Evolutionary conservation across 2,797 vertebrate species (phyloP).

Genomic region (Valencia hispanica): DNA sequence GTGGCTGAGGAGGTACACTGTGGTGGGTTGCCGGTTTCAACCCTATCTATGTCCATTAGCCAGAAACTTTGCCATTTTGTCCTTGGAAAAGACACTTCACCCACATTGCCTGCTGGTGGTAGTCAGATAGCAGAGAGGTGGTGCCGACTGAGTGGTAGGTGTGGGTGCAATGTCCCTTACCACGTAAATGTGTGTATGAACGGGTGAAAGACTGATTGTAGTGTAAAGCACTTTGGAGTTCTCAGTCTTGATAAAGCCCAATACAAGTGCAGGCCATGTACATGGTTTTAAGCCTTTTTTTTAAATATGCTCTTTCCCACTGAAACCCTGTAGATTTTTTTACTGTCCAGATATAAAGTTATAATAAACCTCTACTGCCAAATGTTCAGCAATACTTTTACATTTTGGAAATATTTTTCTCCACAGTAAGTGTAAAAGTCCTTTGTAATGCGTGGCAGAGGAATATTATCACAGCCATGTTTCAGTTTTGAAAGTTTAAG

Average conservation of each 20-base stretch:
- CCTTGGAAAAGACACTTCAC: neutral
- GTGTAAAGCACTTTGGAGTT: too few species aligned
- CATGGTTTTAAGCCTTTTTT: neutral
- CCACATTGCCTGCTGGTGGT: neutral
- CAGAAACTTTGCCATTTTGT: neutral
- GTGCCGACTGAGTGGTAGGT: neutral
- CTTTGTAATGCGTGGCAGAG: neutral
- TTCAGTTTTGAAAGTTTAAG: conserved; percentile 8
- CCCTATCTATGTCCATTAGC: neutral
- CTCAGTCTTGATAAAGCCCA: too few species aligned
- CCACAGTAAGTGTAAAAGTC: neutral
- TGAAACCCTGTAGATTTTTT: neutral
- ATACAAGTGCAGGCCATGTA: neutral
- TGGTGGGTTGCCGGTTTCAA: neutral
- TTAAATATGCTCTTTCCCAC: neutral
- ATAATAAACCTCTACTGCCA: neutral
- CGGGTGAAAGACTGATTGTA: too few species aligned
- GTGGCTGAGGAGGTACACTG: too few species aligned
- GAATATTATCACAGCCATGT: neutral
- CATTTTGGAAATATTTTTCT: neutral
- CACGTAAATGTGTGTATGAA: too few species aligned
- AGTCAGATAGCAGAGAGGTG: neutral
- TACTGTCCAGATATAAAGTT: neutral
- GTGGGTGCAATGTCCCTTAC: too few species aligned
- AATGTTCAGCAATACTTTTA: neutral